A percentile compares a stretch with the other conserved stretches of the same genome.
Evolutionary conservation across 1,140 invertebrate genomes (phyloP).

Genomic region (Babylonia areolata): DNA sequence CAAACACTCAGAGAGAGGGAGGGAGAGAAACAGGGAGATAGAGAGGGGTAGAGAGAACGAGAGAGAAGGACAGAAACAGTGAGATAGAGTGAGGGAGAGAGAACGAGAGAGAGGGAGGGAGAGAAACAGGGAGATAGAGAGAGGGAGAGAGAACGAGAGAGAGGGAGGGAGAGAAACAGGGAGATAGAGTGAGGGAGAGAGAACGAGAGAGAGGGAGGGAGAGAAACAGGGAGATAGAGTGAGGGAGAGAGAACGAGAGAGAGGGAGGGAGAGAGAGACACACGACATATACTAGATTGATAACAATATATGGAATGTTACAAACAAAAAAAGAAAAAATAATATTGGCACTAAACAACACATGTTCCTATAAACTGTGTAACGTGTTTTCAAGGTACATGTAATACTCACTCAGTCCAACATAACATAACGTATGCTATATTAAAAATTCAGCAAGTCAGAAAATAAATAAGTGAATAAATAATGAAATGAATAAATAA

Average conservation of each 20-base stretch:
- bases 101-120: too few relatives aligned
- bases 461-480: too few relatives aligned
- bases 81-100: slow-evolving; percentile 9
- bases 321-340: not conserved
- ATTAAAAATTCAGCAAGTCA: too few relatives aligned
- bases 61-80: not conserved
- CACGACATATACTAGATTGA: not conserved
- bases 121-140: too few relatives aligned
- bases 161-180: not conserved
- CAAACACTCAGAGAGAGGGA: not conserved
- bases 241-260: slow-evolving; percentile 34
- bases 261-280: slow-evolving; percentile 22
- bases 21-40: not conserved
- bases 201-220: slow-evolving; percentile 35
- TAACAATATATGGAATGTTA: too few relatives aligned
- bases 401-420: too few relatives aligned
- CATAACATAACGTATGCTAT: too few relatives aligned
- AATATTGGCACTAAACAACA: not conserved
- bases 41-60: not conserved
- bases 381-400: too few relatives aligned
- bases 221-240: not conserved
- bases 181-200: slow-evolving; percentile 30
- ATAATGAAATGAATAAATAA: too few relatives aligned
- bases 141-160: not conserved
- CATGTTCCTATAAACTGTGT: too few relatives aligned